Evolutionary conservation across 1,140 invertebrate species (phyloP).

Genomic region (Lucilia cuprina): DNA sequence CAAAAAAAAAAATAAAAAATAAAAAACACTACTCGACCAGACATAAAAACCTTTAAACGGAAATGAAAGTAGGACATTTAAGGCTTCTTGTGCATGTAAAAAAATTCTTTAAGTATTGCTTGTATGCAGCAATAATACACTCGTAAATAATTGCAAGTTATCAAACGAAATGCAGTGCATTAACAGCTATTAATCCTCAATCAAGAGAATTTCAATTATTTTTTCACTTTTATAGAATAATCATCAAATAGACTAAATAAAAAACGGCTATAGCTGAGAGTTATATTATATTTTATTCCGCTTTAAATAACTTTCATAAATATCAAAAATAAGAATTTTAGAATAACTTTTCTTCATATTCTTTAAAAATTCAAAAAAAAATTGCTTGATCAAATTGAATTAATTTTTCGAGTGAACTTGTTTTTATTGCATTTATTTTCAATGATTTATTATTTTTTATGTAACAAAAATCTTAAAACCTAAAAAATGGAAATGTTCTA

Average conservation of each 20-base stretch:
- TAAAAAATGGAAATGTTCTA: neutral
- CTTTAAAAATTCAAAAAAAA: neutral
- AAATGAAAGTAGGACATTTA: slow-evolving; percentile 3
- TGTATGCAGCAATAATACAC: neutral
- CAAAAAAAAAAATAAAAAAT: no score
- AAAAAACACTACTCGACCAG: neutral
- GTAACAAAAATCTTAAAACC: neutral
- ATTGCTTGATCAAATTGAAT: neutral
- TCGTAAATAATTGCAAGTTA: neutral
- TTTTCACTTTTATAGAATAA: no score
- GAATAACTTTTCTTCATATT: neutral
- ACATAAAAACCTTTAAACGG: neutral
- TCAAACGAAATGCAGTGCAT: neutral
- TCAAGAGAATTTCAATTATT: no score
- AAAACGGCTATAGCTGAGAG: no score
- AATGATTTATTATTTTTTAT: neutral
- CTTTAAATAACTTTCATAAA: no score
- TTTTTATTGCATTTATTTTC: neutral
- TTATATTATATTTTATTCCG: no score
- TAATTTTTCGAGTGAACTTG: neutral
- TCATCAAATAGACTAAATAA: no score
- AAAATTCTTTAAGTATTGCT: neutral
- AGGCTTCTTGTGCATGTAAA: neutral
- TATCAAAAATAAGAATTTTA: neutral
- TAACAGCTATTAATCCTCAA: no score